phyloP scores from a whole-genome alignment of 2,113 vertebrate species.

The Tragelaphus imberbis region DNA sequence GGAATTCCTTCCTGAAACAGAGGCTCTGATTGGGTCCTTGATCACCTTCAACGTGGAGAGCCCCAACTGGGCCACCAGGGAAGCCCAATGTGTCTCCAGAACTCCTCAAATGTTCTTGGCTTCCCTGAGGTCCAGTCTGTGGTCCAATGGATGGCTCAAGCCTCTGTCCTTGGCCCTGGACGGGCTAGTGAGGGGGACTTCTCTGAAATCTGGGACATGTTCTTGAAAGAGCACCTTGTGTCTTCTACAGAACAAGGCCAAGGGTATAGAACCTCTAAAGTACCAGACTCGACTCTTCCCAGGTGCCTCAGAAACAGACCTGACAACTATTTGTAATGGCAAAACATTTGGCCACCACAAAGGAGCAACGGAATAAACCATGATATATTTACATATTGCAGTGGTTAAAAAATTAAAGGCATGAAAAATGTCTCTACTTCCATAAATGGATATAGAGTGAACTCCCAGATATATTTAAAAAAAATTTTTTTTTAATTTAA shows the following conservation, averaged over 20 bases:
- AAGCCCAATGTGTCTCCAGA: neutral
- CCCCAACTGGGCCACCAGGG: fast-evolving
- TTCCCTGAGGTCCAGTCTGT: neutral
- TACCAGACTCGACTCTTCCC: neutral
- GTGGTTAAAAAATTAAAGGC: neutral
- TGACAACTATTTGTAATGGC: neutral
- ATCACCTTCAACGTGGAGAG: neutral
- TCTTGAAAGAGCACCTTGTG: neutral
- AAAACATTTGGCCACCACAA: neutral
- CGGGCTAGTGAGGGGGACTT: neutral
- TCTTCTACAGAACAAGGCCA: neutral
- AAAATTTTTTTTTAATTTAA: neutral
- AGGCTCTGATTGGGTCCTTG: too few species aligned
- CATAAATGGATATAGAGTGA: neutral
- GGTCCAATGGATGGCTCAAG: neutral
- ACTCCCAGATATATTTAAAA: neutral
- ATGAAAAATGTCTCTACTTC: neutral
- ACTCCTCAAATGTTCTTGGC: neutral
- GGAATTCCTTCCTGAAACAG: neutral
- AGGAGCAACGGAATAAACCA: neutral
- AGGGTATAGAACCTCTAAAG: neutral
- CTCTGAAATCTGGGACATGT: neutral
- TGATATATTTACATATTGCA: neutral
- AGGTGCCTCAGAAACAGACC: neutral
- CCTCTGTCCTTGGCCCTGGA: neutral